Evolutionary conservation across 2,888 invertebrate species (phyloP).

Genomic region (Drosophila subquinaria): DNA sequence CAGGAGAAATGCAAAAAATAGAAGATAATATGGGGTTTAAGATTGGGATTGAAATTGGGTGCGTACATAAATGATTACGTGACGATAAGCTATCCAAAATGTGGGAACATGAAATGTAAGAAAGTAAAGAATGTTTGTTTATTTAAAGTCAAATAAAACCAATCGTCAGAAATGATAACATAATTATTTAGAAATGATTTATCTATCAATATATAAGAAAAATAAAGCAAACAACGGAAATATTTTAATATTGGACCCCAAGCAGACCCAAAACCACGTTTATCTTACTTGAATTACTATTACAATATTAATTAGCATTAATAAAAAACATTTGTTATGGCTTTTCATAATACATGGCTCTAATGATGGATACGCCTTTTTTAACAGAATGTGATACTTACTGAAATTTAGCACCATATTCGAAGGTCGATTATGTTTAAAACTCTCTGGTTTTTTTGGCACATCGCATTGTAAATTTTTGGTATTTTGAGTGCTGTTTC

Average conservation of each 20-base stretch:
- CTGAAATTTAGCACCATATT: slow-evolving; percentile 52
- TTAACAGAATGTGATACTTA: slow-evolving; percentile 28
- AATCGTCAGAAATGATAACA: too few relatives aligned
- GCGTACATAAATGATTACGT: slow-evolving; percentile 1
- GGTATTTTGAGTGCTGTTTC: not conserved
- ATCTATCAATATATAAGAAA: too few relatives aligned
- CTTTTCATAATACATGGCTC: not conserved
- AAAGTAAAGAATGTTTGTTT: not conserved
- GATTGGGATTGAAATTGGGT: slow-evolving; percentile 16
- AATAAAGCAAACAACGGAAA: too few relatives aligned
- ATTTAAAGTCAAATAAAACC: too few relatives aligned
- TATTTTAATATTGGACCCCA: too few relatives aligned
- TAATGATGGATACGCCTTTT: not conserved
- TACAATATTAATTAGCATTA: too few relatives aligned
- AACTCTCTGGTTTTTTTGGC: not conserved
- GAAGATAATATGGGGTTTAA: not conserved
- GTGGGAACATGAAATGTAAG: not conserved
- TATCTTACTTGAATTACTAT: too few relatives aligned
- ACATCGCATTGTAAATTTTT: not conserved
- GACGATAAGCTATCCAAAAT: slow-evolving; percentile 22
- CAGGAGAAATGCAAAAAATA: slow-evolving; percentile 12
- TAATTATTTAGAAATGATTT: too few relatives aligned
- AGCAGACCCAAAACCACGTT: too few relatives aligned
- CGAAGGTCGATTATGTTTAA: slow-evolving; percentile 8
- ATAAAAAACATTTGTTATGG: too few relatives aligned